Base-by-base conservation (phyloP, 2,113 vertebrate species). In the Alaudala cheleensis region DNA sequence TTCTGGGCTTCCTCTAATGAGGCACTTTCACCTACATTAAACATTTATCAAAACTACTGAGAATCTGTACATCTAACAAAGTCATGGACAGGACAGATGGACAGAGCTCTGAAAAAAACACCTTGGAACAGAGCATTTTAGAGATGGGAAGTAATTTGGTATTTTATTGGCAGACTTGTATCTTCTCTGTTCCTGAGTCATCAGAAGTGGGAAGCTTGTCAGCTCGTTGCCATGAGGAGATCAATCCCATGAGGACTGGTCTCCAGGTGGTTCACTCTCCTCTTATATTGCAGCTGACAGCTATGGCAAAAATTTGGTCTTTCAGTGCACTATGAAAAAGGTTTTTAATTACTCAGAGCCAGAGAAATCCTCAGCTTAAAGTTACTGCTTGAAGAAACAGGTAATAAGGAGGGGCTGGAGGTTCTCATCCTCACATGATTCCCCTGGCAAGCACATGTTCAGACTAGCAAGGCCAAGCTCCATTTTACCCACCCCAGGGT, bases 161-260 rank as follows among this genome's bases (percentile, higher is more conserved):
- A 62, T 93, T 90, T 93, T 56, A 93, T 42, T 47, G 67, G 42
- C 50, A 88, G 58, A 77, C 50, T 80, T 77, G 79, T 77, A 80
- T 57, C 81, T 72, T 57, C 12, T 29, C 67, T 47, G 34, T n/a
- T 95, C 80, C 94, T 88, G 94, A 96, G 76, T 94, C 91, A 92
- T 76, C 76, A 90, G 28, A 73, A 95, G 50, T 23, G 33, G 74
- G 86, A 76, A 62, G 88, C 80, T 90, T 90, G 86, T 73, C 81
- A 94, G 88, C 58, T 86, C 1, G 0, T 8, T 56, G 58, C 72
- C 90, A 9, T 17, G 22, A 74, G n/a, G 62, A 93, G 72, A 90
- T 73, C 87, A 95, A 67, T 94, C 91, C 88, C 58, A 14, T 2
- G 34, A 42, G 80, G 39, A 61, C 5, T 92, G 71, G 56, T 88